These are phyloP conservation scores for Pachyrhynchus sulphureomaculatus DNA, from an alignment of 1,140 invertebrate genomes.

Conservation along the genomic window DNA sequence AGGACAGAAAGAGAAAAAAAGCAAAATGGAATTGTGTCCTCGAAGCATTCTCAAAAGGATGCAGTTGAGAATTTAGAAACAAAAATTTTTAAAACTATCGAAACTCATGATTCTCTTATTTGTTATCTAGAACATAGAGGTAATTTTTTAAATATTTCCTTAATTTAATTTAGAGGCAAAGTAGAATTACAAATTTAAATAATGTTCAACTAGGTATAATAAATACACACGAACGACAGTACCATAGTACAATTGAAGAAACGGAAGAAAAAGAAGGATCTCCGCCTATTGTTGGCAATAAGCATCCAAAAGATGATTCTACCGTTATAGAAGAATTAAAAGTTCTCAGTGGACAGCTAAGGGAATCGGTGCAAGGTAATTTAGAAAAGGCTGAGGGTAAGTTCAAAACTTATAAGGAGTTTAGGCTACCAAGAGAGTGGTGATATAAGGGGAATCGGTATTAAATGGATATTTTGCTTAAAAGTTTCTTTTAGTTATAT, in stretches of 20 bases:
- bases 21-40: conserved; percentile 1
- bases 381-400: not conserved
- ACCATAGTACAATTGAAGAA: conserved; percentile 25
- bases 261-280: conserved; percentile 9
- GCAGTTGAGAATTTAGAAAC: conserved; percentile 31
- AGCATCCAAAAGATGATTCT: conserved; percentile 39
- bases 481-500: not conserved
- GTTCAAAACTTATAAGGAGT: not conserved
- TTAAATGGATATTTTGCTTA: too few species aligned
- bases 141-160: not conserved
- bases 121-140: conserved; percentile 30
- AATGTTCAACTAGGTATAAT: conserved; percentile 10
- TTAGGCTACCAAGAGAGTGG: too few species aligned
- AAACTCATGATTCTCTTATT: conserved; percentile 41
- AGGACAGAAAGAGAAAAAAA: conserved; percentile 22
- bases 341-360: conserved; percentile 37
- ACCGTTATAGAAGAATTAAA: conserved; percentile 40
- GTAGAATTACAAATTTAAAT: too few species aligned
- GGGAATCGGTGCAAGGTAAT: conserved; percentile 36
- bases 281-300: conserved; percentile 30
- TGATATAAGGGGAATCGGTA: too few species aligned
- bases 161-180: too few species aligned
- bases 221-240: not conserved
- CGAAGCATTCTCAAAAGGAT: conserved; percentile 19
- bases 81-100: conserved; percentile 38